These are phyloP conservation scores for Alentia gelatinosa DNA, from an alignment of 2,888 invertebrate genomes.

Conservation along the genomic window DNA sequence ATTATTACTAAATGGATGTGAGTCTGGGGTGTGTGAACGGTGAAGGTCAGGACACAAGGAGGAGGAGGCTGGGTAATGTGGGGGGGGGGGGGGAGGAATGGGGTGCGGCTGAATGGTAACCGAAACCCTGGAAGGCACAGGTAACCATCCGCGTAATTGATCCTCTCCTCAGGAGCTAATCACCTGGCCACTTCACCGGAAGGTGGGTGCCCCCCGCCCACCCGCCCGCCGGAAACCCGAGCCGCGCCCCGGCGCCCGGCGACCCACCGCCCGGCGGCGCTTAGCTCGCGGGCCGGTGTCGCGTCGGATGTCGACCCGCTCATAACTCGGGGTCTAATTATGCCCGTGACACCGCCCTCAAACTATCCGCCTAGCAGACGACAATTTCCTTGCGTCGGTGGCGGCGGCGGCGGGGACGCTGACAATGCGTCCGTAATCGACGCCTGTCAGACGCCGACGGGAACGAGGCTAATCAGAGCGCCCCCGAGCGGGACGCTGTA, in stretches of 20 bases:
- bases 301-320: constrained; percentile 8
- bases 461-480: neutral
- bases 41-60: neutral
- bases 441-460: constrained; percentile 15
- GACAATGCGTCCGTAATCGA: constrained; percentile 20
- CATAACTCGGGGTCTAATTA: constrained; percentile 43
- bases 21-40: neutral
- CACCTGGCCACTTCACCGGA: neutral
- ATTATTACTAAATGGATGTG: neutral
- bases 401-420: neutral
- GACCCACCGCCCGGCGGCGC: neutral
- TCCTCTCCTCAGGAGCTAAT: neutral
- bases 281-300: neutral
- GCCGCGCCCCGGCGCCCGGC: neutral
- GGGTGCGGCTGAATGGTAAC: neutral
- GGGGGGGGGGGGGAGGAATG: neutral
- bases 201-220: neutral
- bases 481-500: neutral
- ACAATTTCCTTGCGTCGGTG: constrained; percentile 35
- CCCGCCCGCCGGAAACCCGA: neutral
- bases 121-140: neutral
- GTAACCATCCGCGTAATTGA: constrained; percentile 26
- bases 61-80: neutral
- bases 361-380: neutral
- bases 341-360: neutral